Conservation (phyloP, 1,140 invertebrate genomes). For the Drosophila tani region DNA sequence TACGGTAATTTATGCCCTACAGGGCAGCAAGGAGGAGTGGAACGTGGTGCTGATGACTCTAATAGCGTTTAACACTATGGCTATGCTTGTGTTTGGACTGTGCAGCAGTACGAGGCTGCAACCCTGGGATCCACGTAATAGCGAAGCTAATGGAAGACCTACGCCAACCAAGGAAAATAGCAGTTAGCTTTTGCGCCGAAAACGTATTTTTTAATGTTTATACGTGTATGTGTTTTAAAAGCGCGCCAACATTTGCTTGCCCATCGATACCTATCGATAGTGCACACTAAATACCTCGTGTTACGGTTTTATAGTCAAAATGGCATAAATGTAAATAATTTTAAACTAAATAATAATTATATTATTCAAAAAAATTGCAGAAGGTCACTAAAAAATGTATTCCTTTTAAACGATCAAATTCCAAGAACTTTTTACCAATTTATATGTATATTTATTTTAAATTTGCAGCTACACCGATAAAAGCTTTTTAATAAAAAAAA, state of each 20-base stretch:
- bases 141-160: neutral
- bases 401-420: too few relatives aligned
- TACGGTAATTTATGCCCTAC: neutral
- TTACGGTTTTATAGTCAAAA: neutral
- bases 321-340: neutral
- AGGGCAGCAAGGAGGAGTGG: slow-evolving; percentile 77
- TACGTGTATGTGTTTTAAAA: slow-evolving; percentile 8
- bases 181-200: neutral
- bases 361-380: too few relatives aligned
- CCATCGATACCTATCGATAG: neutral
- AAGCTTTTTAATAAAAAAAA: too few relatives aligned
- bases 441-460: too few relatives aligned
- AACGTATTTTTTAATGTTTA: neutral
- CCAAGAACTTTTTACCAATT: too few relatives aligned
- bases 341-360: neutral
- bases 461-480: too few relatives aligned
- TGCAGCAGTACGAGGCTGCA: slow-evolving; percentile 66
- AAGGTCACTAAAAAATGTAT: too few relatives aligned
- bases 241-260: neutral
- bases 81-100: slow-evolving; percentile 56
- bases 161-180: neutral
- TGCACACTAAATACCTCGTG: neutral
- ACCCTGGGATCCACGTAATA: slow-evolving; percentile 62
- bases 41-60: slow-evolving; percentile 58
- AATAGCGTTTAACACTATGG: slow-evolving; percentile 49